A percentile compares a stretch with the other conserved stretches of the same genome.
Evolutionary conservation across 2,113 vertebrate genomes (phyloP).

Genomic region (Cochlearius cochlearius): DNA sequence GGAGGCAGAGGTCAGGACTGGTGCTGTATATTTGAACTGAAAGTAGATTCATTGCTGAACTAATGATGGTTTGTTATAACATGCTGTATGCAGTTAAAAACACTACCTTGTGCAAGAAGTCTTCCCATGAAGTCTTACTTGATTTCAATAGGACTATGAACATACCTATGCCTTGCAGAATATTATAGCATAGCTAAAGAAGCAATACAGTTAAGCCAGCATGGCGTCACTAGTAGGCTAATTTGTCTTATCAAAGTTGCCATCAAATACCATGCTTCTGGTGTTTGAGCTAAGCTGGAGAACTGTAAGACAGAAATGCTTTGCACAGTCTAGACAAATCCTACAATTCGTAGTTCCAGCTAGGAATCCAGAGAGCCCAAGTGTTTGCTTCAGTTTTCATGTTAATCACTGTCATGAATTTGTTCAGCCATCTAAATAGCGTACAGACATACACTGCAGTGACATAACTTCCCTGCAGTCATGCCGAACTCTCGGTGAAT

Average conservation of each 20-base stretch:
- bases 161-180: not conserved
- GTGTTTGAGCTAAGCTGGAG: not conserved
- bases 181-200: not conserved
- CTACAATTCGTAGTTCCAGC: not conserved
- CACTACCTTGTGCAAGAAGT: not conserved
- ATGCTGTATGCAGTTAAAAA: not conserved
- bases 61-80: not conserved
- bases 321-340: not conserved
- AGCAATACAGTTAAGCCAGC: not conserved
- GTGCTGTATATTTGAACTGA: not conserved
- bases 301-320: not conserved
- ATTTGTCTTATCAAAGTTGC: not conserved
- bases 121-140: not conserved
- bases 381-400: not conserved
- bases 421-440: not conserved
- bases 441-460: not conserved
- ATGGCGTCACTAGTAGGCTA: not conserved
- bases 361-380: not conserved
- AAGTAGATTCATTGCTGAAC: not conserved
- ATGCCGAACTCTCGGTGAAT: not conserved
- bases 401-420: not conserved
- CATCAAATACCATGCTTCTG: not conserved
- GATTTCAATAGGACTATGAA: not conserved
- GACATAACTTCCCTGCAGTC: not conserved
- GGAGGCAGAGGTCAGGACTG: not conserved